These are phyloP conservation scores for Propithecus deckenii DNA, from an alignment of 2,797 vertebrate genomes.

Conservation along the genomic window DNA sequence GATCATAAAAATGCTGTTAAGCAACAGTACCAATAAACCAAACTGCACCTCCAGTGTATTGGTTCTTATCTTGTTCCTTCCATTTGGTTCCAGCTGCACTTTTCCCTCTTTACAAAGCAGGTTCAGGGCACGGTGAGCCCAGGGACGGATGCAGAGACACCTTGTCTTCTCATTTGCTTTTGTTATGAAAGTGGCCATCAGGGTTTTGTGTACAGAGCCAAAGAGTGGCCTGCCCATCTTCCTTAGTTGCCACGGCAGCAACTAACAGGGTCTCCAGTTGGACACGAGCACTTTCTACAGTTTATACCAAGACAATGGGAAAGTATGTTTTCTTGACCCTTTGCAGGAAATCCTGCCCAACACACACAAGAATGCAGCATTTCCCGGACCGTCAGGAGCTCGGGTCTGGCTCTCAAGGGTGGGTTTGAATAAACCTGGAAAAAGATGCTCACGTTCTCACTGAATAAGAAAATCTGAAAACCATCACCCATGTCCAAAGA, in stretches of 20 bases:
- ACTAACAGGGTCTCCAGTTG: conserved; percentile 66
- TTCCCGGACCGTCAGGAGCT: conserved; percentile 73
- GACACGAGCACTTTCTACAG: conserved; percentile 76
- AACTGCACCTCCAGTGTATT: fast-evolving
- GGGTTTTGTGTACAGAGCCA: not conserved
- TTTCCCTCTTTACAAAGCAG: conserved; percentile 66
- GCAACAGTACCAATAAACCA: not conserved
- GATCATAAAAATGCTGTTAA: not conserved
- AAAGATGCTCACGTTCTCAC: not conserved
- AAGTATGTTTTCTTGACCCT: conserved; percentile 86
- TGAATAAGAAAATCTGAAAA: not conserved
- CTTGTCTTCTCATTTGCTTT: conserved; percentile 26
- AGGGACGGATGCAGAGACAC: not conserved
- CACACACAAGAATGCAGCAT: conserved; percentile 73
- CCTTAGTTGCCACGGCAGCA: conserved; percentile 75
- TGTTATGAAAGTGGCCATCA: conserved; percentile 32
- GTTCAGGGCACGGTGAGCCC: fast-evolving
- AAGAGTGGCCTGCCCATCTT: conserved; percentile 69
- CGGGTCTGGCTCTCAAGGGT: not conserved
- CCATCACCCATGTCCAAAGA: not conserved
- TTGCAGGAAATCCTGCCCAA: conserved; percentile 87
- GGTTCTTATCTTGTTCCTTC: not conserved
- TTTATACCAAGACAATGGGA: conserved; percentile 81
- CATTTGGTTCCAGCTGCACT: not conserved
- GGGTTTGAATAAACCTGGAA: not conserved